A percentile compares a stretch with the other conserved stretches of the same genome.
phyloP scores from a whole-genome alignment of 2,888 invertebrate species.

The Gasteruption jaculator region DNA sequence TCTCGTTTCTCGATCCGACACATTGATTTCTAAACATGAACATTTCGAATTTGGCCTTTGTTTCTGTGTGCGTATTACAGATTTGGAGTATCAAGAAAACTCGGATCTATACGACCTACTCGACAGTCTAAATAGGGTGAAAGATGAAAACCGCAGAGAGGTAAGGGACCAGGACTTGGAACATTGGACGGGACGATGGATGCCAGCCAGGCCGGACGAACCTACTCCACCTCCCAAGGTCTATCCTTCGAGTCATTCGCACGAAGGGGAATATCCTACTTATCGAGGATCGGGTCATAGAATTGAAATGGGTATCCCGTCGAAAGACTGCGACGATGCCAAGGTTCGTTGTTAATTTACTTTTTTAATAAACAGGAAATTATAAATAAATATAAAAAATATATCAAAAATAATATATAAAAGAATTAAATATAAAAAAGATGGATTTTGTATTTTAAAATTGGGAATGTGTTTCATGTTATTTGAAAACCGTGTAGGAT shows the following conservation, averaged over 20 bases:
- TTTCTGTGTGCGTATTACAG: too few relatives aligned
- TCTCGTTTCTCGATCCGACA: too few relatives aligned
- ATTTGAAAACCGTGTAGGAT: too few relatives aligned
- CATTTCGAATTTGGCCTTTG: too few relatives aligned
- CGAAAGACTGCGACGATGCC: constrained; percentile 63
- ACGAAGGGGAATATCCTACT: not conserved
- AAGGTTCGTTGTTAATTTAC: constrained; percentile 51
- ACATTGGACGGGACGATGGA: constrained; percentile 49
- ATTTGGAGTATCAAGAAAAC: too few relatives aligned
- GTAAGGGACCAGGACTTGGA: constrained; percentile 26
- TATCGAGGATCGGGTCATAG: constrained; percentile 37
- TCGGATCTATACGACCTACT: too few relatives aligned
- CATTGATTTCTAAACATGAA: too few relatives aligned
- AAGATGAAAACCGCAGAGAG: constrained; percentile 26
- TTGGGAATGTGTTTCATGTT: too few relatives aligned
- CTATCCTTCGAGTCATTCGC: constrained; percentile 16
- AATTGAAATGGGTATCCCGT: constrained; percentile 57
- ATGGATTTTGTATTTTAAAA: constrained; percentile 21
- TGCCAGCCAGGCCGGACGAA: constrained; percentile 41
- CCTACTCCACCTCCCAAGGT: constrained; percentile 35
- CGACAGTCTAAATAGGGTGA: too few relatives aligned
- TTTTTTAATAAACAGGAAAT: too few relatives aligned
- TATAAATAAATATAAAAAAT: too few relatives aligned
- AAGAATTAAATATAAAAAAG: not conserved
- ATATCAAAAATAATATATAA: too few relatives aligned